Evolutionary conservation across 2,797 vertebrate genomes (phyloP).

Genomic region (Tenualosa ilisha): DNA sequence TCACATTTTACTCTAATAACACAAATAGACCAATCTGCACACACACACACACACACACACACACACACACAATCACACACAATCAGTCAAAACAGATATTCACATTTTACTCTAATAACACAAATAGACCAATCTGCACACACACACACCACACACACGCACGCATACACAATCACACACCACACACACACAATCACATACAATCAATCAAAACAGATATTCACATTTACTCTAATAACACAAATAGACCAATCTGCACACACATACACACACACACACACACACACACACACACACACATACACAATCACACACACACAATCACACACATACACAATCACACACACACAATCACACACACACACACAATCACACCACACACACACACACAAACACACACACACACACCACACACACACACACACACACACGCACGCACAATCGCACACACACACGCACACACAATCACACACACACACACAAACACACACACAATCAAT

Average conservation of each 20-base stretch:
- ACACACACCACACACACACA: neutral
- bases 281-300: slow-evolving; percentile 5
- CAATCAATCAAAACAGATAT: neutral
- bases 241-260: neutral
- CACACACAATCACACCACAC: slow-evolving; percentile 11
- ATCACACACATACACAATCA: no score
- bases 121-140: neutral
- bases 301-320: no score
- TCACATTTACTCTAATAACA: neutral
- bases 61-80: neutral
- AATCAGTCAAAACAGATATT: neutral
- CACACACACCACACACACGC: slow-evolving; percentile 8
- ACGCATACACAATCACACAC: slow-evolving; percentile 3
- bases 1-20: neutral
- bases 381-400: neutral
- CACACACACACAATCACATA: neutral
- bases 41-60: slow-evolving; percentile 11
- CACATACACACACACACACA: neutral
- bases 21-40: neutral
- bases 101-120: neutral
- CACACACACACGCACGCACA: slow-evolving; percentile 10
- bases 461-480: neutral
- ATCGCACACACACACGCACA: neutral
- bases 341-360: neutral
- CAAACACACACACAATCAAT: neutral